Percentiles rank a stretch among this genome's conserved stretches.
These are phyloP conservation scores for Sparus aurata DNA, from an alignment of 2,797 vertebrate species.

Conservation along the genomic window DNA sequence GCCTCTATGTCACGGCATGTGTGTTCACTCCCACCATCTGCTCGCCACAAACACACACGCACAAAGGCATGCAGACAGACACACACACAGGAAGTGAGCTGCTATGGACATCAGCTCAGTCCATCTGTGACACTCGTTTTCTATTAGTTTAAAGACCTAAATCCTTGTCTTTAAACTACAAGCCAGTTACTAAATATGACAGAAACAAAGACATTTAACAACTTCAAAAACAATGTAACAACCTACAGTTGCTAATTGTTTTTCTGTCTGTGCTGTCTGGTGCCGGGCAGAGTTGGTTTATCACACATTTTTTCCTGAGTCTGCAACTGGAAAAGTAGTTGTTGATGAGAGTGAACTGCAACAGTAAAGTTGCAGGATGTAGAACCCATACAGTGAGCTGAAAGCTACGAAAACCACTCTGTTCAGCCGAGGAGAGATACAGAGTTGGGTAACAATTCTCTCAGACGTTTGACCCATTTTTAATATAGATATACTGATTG, in stretches of 20 bases:
- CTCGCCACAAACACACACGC: constrained; percentile 58
- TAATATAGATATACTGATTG: not conserved
- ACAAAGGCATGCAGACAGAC: constrained; percentile 70
- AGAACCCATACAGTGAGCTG: no score
- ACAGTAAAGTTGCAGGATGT: not conserved
- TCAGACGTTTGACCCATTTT: not conserved
- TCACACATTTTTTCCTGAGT: not conserved
- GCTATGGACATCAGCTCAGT: constrained; percentile 15
- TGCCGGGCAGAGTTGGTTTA: not conserved
- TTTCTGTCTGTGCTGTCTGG: no score
- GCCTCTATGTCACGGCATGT: constrained; percentile 78
- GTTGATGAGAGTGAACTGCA: not conserved
- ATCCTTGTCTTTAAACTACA: not conserved
- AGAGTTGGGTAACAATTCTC: no score
- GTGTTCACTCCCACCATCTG: constrained; percentile 81
- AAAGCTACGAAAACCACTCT: not conserved
- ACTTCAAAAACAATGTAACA: not conserved
- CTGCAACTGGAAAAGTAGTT: not conserved
- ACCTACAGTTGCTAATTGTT: no score
- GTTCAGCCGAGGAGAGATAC: no score
- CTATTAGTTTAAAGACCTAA: not conserved
- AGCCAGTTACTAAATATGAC: not conserved
- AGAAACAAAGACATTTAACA: constrained; percentile 2
- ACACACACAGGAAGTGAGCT: constrained; percentile 38
- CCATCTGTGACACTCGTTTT: not conserved